Evolutionary conservation across 2,888 invertebrate species (phyloP), one percentile per base, ranked within the genome.

Genomic region (Agrotis puta): DNA sequence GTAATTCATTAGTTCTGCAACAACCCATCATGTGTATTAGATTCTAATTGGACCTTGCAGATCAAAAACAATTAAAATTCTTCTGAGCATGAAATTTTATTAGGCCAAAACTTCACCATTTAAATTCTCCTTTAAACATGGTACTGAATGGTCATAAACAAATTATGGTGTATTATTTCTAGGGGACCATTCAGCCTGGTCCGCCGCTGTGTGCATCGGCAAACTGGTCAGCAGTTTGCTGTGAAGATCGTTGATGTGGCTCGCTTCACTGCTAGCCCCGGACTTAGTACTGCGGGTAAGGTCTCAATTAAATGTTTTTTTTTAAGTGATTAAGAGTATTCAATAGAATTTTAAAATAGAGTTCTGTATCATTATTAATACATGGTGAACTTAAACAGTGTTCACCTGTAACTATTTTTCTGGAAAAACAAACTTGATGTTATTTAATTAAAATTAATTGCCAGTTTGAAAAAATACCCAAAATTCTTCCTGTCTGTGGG

Each of bases 201-300:
- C 70, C 97, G 99, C 85, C 97, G 99, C 95, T 99, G 99, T 95
- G 98, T 99, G 87, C 99, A 99, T 94, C 97, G 99, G 77, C 98
- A 99, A 93, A 99, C 99, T 18, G 98, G 97, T 67, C 99, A 99
- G 94, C 99, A 99, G 93, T 99, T 99, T 97, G 99, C 99, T 72
- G 99, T 99, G 86, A 99, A 99, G 97, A 99, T 99, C 89, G 99
- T 99, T 84, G 99, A 99, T 95, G 99, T 99, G 69, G 99, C 99
- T 85, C 98, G 99, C 92, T 99, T 99, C 94, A 99, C 99, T 82
- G 98, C 99, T 66, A 99, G 99, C 91, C 99, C 99, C 47, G 99
- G 99, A 77, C 97, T 99, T 82, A 99, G 99, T 92, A 99, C 99
- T 90, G 98, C 99, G 92, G 99, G 99, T 99, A 94, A 82, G 54